Evolutionary conservation across 2,113 vertebrate species (phyloP), one percentile per base, ranked within the genome.

Genomic region (Scolopax mira): DNA sequence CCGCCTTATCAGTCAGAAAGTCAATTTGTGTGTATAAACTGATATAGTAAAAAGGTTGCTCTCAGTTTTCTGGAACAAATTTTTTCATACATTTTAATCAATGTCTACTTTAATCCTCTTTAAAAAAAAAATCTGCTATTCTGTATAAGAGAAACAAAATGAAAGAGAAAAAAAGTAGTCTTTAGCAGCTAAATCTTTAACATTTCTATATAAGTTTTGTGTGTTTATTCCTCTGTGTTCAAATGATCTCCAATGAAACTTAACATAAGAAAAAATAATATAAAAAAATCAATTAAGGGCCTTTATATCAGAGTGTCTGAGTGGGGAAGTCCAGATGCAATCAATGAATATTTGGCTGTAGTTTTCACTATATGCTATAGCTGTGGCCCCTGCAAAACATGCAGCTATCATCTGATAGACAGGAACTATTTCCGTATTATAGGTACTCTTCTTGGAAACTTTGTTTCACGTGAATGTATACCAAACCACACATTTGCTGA

Each of bases 21-120:
- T 73, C 71, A 79, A 51, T 85, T 92, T 88, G 62, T 83, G 48
- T 65, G 24, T 89, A 77, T 70, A 79, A 94, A 83, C 16, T 48
- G 28, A 66, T 82, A 75, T 3, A 89, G 15, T 42, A 88, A 79
- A 91, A 81, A 74, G 14, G 9, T 74, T 86, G 19, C 18, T 90
- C 61, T 87, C n/a, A 44, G 60, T 82, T 87, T 90, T 82, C 48
- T 35, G 52, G 49, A 89, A 90, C 12, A 60, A 41, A 3, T 30
- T 13, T 82, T 84, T 93, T 85, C n/a, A 73, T 66, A 42, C 25
- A 51, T 95, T 93, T 91, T 82, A 88, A 72, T 79, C 52, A 88
- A 71, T 25, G 10, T 74, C 24, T 75, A 31, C 42, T 69, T 79
- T 62, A 79, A 79, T 79, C 54, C 18, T 69, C 16, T 69, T 33